Evolutionary conservation across 1,140 invertebrate species (phyloP), one percentile per base, ranked within the genome.

Genomic region (Zaprionus capensis): DNA sequence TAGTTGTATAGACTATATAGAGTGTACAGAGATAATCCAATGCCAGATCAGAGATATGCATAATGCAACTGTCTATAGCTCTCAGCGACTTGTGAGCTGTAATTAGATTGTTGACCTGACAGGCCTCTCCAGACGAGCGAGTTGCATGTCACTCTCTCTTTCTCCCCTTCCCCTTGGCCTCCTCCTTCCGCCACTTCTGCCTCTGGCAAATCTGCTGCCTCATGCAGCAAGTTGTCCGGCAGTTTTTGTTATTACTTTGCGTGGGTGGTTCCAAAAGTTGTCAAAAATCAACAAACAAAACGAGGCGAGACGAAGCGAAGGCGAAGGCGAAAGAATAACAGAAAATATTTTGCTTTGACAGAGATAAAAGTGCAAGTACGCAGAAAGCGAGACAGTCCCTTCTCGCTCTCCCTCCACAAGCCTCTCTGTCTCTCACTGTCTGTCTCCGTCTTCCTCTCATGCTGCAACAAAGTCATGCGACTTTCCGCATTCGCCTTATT

Each of bases 101-200:
- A 77, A 77, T 77, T 77, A 68, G 75, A 73, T 68, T 77, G 71
- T 73, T 77, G 70, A 77, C 63, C 75, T 67, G 63, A 66, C 58
- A 51, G 58, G 34, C 55, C 55, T 28, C 56, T 46, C 26, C 36
- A 63, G 38, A 34, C 17, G 3, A 24, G 15, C 22, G 63, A 55
- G 53, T 46, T 44, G 64, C 64, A 24, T 57, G 53, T 20, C 64
- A 46, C 64, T 46, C 62, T 51, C 26, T 11, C 49, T 24, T 9
- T 53, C 24, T 15, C 24, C 31, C 31, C 31, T 34, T 22, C 22
- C 22, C 22, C 22, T 44, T 9, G 5, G 20, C 4, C 49, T 24
- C 11, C 9, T 5, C 11, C 64, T 34, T 14, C 4, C 4, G 34
- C 22, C 5, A 28, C n/a, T n/a, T 4, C 6, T 17, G 41, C 41